These are phyloP conservation scores for Sialis fuliginosa DNA, from an alignment of 2,888 invertebrate genomes.

Conservation along the genomic window DNA sequence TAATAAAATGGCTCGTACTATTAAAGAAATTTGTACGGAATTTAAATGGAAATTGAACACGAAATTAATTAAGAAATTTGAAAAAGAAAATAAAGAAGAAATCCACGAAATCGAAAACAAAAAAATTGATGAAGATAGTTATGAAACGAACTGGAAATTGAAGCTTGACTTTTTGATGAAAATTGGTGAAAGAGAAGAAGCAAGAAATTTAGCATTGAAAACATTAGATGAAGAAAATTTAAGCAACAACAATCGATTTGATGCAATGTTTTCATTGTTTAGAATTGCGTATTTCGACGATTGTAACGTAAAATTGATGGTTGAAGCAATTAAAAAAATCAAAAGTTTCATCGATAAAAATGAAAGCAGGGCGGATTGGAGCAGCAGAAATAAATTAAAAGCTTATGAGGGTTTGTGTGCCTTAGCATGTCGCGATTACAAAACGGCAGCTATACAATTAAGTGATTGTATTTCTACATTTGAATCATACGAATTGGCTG, in stretches of 20 bases:
- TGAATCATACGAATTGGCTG: constrained; percentile 54
- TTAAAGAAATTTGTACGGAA: constrained; percentile 32
- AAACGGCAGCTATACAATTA: constrained; percentile 41
- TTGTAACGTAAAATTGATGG: constrained; percentile 15
- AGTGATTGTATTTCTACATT: constrained; percentile 56
- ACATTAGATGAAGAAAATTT: constrained; percentile 20
- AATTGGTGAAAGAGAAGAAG: constrained; percentile 23
- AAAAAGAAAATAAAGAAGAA: constrained; percentile 13
- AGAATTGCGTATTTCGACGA: constrained; percentile 21
- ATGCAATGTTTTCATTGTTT: constrained; percentile 25
- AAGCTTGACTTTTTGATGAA: constrained; percentile 24
- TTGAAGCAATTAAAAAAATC: constrained; percentile 8
- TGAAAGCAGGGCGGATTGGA: constrained; percentile 54
- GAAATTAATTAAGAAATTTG: constrained; percentile 16
- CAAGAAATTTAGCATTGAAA: constrained; percentile 18
- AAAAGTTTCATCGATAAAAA: constrained; percentile 8
- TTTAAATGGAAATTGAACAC: constrained; percentile 30
- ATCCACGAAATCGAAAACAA: constrained; percentile 15
- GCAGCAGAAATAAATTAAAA: constrained; percentile 49
- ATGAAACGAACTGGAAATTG: constrained; percentile 17
- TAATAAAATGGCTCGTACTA: constrained; percentile 40
- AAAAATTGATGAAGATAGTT: constrained; percentile 15
- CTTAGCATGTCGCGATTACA: constrained; percentile 48
- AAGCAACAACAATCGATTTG: constrained; percentile 16
- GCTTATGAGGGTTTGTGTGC: constrained; percentile 49